Evolutionary conservation across 2,888 invertebrate genomes (phyloP).

Genomic region (Drosophila histrio): DNA sequence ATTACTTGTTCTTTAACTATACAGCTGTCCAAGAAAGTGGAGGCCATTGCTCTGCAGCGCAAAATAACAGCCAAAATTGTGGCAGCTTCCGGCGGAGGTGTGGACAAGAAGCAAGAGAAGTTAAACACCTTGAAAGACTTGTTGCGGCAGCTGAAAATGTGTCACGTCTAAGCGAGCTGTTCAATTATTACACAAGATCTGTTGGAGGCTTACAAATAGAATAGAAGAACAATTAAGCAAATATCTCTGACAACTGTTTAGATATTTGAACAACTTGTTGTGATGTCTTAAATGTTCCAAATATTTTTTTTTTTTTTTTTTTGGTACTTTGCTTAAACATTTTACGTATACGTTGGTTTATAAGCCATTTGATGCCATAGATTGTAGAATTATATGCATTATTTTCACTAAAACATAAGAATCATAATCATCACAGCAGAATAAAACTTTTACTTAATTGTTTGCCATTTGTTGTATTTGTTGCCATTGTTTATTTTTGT

Average conservation of each 20-base stretch:
- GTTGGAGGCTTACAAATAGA: constrained; percentile 24
- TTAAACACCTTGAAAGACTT: constrained; percentile 71
- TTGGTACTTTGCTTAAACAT: constrained; percentile 1
- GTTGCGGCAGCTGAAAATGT: constrained; percentile 76
- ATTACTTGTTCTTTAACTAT: background rate
- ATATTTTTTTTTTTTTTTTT: constrained; percentile 16
- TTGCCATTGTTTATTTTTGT: constrained; percentile 69
- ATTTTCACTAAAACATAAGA: constrained; percentile 4
- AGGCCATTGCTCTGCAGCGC: constrained; percentile 81
- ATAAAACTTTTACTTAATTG: background rate
- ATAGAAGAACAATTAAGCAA: background rate
- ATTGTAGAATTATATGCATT: constrained; percentile 11
- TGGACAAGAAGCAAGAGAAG: constrained; percentile 27
- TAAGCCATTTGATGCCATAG: constrained; percentile 23
- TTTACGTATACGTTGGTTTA: constrained; percentile 26
- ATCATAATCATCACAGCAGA: background rate
- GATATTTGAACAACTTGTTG: constrained; percentile 29
- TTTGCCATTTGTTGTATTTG: constrained; percentile 32
- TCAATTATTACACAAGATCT: background rate
- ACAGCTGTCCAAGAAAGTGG: constrained; percentile 83
- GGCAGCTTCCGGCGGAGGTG: constrained; percentile 51
- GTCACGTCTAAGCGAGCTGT: constrained; percentile 51
- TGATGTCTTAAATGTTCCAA: background rate
- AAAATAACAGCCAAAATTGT: constrained; percentile 82
- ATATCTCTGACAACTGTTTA: background rate